Percentiles rank a stretch among this genome's conserved stretches.
These are phyloP conservation scores for Aphis craccivora DNA, from an alignment of 1,140 invertebrate genomes.

Conservation along the genomic window DNA sequence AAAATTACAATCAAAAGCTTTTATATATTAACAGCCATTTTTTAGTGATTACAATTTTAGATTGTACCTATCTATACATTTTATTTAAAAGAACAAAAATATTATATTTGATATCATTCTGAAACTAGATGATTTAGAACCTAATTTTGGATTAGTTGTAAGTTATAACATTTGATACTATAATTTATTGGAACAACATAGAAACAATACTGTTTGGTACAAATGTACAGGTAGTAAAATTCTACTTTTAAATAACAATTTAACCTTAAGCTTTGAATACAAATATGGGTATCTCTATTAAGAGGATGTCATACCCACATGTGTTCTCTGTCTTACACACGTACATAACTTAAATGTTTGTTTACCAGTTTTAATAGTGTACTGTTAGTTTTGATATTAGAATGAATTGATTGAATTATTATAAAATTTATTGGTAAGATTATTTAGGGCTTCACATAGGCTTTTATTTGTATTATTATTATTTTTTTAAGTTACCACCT, in stretches of 20 bases:
- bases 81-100: background rate
- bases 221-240: background rate
- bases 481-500: too few relatives aligned
- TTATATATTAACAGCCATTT: background rate
- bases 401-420: too few relatives aligned
- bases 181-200: too few relatives aligned
- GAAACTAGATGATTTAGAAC: background rate
- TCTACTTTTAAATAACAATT: background rate
- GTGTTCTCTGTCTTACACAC: too few relatives aligned
- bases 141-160: background rate
- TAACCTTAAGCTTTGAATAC: background rate
- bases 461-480: too few relatives aligned
- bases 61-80: background rate
- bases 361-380: too few relatives aligned
- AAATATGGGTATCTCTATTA: background rate
- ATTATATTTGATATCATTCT: background rate
- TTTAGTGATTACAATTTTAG: background rate
- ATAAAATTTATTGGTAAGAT: too few relatives aligned
- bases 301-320: too few relatives aligned
- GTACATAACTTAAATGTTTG: too few relatives aligned
- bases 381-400: too few relatives aligned
- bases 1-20: background rate
- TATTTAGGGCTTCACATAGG: too few relatives aligned
- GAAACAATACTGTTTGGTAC: background rate
- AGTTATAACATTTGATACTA: too few relatives aligned